Conservation (phyloP, 2,888 invertebrate genomes). For the Stictocephala bisonia region DNA sequence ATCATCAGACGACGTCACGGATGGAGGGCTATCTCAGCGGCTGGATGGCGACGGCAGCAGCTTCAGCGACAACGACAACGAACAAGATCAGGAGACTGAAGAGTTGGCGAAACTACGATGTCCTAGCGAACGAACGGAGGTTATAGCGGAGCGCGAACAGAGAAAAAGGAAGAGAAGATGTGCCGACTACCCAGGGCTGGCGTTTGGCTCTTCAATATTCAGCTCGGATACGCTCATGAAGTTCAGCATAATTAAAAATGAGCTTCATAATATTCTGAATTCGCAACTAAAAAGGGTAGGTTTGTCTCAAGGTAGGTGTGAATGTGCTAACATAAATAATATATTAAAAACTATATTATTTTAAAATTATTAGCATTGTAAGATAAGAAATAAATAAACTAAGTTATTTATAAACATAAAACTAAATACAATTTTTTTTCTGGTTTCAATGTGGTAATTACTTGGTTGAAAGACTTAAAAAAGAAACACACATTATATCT, state of each 20-base stretch:
- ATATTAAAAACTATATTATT: too few relatives aligned
- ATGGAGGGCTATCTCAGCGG: conserved; percentile 46
- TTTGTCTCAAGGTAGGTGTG: conserved; percentile 60
- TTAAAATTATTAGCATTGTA: too few relatives aligned
- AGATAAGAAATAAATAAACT: too few relatives aligned
- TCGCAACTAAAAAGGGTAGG: conserved; percentile 97
- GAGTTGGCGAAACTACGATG: conserved; percentile 88
- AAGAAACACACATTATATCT: not conserved
- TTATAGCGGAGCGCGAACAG: conserved; percentile 85
- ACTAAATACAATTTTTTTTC: too few relatives aligned
- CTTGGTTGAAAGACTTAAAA: too few relatives aligned
- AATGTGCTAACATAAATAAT: too few relatives aligned
- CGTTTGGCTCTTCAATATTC: conserved; percentile 92
- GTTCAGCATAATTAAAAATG: conserved; percentile 96
- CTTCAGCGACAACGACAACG: conserved; percentile 56
- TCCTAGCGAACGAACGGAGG: conserved; percentile 89
- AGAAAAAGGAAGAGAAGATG: conserved; percentile 80
- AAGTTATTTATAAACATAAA: too few relatives aligned
- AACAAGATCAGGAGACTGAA: conserved; percentile 80
- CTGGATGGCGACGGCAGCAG: conserved; percentile 58
- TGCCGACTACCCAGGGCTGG: conserved; percentile 92
- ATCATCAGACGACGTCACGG: conserved; percentile 22
- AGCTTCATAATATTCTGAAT: conserved; percentile 97
- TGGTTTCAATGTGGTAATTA: too few relatives aligned
- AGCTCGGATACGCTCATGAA: conserved; percentile 98